Conservation (phyloP, 2,797 vertebrate genomes). For the Ciconia nigra region DNA sequence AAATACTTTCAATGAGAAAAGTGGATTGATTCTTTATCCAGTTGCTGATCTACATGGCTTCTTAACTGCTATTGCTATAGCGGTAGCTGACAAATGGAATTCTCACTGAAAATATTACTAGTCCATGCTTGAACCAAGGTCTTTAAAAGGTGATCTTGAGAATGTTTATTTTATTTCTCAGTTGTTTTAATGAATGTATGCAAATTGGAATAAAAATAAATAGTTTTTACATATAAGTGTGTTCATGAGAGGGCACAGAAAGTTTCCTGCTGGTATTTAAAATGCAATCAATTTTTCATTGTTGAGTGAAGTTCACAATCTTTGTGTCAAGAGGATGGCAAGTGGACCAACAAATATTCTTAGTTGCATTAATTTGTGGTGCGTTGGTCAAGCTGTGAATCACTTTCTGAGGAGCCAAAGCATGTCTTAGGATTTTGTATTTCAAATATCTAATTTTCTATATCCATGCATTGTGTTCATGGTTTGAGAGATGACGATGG, state of each 20-base stretch:
- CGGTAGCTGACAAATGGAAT: neutral
- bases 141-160: neutral
- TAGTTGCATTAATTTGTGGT: neutral
- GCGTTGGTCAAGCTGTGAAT: neutral
- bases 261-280: neutral
- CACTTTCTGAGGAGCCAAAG: neutral
- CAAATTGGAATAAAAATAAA: neutral
- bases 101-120: neutral
- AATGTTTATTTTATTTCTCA: constrained; percentile 1
- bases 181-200: neutral
- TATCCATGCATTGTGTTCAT: fast-evolving
- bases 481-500: neutral
- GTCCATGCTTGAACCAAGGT: neutral
- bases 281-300: neutral
- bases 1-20: neutral
- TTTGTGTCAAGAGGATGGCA: neutral
- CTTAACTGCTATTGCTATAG: neutral
- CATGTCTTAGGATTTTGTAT: neutral
- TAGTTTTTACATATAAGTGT: neutral
- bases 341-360: neutral
- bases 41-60: fast-evolving
- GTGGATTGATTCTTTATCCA: neutral
- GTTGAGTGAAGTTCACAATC: neutral
- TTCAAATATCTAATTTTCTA: neutral
- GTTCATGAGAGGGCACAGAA: neutral